A percentile compares a stretch with the other conserved stretches of the same genome.
Conservation (phyloP, 1,140 invertebrate genomes). For the Brachionus koreanus region DNA sequence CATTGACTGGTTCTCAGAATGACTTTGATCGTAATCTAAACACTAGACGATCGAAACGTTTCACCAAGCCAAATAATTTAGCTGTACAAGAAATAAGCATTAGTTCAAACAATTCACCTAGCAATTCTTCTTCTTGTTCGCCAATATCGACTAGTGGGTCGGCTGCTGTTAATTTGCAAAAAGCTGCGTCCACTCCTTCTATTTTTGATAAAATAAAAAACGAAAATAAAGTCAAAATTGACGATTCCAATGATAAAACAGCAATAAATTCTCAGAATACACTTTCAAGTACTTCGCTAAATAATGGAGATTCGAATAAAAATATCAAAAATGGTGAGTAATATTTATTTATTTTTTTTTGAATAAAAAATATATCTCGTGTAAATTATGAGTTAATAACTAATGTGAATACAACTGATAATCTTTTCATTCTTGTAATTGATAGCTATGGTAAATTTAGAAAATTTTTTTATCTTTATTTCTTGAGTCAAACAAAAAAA, state of each 20-base stretch:
- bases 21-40: conserved; percentile 33
- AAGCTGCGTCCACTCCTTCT: conserved; percentile 28
- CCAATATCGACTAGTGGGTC: neutral
- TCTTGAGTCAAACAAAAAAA: neutral
- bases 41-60: conserved; percentile 12
- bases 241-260: neutral
- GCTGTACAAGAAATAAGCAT: conserved; percentile 8
- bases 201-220: conserved; percentile 39
- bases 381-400: neutral
- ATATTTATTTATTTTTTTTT: neutral
- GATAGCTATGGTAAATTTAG: no score
- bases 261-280: neutral
- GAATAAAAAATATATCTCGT: no score
- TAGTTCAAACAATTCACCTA: neutral
- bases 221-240: neutral
- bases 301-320: neutral
- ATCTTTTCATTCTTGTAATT: no score
- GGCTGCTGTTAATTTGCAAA: neutral
- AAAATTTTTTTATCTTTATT: neutral
- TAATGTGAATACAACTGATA: no score
- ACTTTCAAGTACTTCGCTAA: neutral
- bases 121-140: neutral
- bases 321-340: neutral
- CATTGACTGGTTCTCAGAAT: neutral
- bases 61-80: neutral